Conservation (phyloP, 2,113 vertebrate genomes). For the Melanostigma gelatinosum region DNA sequence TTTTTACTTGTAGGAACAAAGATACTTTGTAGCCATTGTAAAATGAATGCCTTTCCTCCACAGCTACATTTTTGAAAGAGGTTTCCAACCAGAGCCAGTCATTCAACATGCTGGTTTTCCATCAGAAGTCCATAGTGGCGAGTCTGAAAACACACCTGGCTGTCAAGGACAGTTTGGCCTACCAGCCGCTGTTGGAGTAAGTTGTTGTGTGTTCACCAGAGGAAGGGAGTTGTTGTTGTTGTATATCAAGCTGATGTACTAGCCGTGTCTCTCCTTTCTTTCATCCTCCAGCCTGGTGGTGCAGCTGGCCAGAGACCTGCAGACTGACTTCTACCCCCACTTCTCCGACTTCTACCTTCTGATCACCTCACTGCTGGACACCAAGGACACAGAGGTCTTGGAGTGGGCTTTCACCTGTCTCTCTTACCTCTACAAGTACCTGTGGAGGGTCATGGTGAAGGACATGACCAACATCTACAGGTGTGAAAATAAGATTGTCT, state of each 20-base stretch:
- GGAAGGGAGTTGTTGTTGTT: background rate
- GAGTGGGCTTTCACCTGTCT: constrained; percentile 96
- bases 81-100: constrained; percentile 93
- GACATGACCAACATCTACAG: constrained; percentile 94
- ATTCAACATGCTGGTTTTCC: constrained; percentile 95
- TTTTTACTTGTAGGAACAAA: background rate
- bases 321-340: constrained; percentile 96
- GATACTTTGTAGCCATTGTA: background rate
- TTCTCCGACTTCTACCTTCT: constrained; percentile 93
- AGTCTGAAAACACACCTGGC: constrained; percentile 92
- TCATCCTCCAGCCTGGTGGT: constrained; percentile 88
- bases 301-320: constrained; percentile 95
- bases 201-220: constrained; percentile 57
- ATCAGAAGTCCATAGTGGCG: constrained; percentile 90
- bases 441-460: constrained; percentile 97
- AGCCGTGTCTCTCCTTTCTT: background rate
- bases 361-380: constrained; percentile 91
- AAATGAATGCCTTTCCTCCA: constrained; percentile 21
- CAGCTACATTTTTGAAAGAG: constrained; percentile 91
- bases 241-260: background rate
- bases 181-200: constrained; percentile 94
- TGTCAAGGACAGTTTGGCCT: constrained; percentile 89
- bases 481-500: constrained; percentile 67
- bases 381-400: constrained; percentile 92
- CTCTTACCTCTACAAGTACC: constrained; percentile 96